A percentile compares a stretch with the other conserved stretches of the same genome.
These are phyloP conservation scores for Benthosema pterotum DNA, from an alignment of 2,797 vertebrate species.

Conservation along the genomic window DNA sequence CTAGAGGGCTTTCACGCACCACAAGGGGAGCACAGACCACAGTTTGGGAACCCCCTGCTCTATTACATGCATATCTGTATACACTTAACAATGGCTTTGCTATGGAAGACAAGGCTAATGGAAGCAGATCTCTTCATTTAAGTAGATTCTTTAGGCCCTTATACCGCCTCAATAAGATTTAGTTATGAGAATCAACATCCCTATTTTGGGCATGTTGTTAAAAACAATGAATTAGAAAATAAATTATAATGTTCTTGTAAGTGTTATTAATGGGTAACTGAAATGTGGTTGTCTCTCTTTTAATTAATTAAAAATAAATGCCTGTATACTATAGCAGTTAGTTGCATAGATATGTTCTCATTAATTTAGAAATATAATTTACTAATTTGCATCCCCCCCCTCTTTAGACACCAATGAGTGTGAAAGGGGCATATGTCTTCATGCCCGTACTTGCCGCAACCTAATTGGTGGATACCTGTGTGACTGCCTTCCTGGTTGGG, in stretches of 20 bases:
- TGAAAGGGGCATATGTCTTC: slow-evolving; percentile 76
- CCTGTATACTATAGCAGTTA: too few species aligned
- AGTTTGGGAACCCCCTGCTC: too few species aligned
- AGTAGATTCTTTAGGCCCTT: background rate
- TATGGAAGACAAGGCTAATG: background rate
- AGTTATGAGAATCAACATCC: background rate
- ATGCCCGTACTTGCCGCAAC: slow-evolving; percentile 81
- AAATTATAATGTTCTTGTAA: too few species aligned
- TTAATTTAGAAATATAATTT: background rate
- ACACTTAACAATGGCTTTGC: background rate
- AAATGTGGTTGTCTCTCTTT: too few species aligned
- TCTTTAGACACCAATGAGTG: slow-evolving; percentile 83
- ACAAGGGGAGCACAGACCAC: too few species aligned
- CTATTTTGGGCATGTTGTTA: background rate
- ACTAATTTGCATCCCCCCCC: slow-evolving; percentile 10
- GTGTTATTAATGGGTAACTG: too few species aligned
- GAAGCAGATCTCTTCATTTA: background rate
- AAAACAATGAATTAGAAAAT: too few species aligned
- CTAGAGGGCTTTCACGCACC: too few species aligned
- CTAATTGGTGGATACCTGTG: slow-evolving; percentile 86
- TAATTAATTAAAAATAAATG: too few species aligned
- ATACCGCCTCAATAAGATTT: background rate
- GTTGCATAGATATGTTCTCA: background rate
- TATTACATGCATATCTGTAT: background rate
- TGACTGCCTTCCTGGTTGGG: slow-evolving; percentile 83